Evolutionary conservation across 2,113 vertebrate genomes (phyloP), one percentile per base, ranked within the genome.

Genomic region (Glaucidium brasilianum): DNA sequence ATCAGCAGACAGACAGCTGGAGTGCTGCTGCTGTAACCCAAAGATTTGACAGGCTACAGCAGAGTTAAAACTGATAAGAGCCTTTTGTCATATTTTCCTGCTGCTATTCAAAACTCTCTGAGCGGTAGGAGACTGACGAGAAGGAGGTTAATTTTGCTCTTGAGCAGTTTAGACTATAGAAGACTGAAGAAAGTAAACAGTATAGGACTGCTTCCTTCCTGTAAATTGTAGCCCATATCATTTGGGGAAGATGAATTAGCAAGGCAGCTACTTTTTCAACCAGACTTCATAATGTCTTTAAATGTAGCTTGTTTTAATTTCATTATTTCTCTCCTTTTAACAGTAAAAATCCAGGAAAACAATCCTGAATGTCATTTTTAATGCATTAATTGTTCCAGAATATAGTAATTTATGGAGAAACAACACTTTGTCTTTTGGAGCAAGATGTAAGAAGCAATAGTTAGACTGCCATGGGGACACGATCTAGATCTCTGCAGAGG

Each of bases 31-130:
- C 84, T 91, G 73, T 91, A 96, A 91, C 93, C 69, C 39, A 90
- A 78, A 89, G 93, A 96, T 92, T 94, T 96, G 96, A 97, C 94
- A 96, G 91, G 69, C 69, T 95, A 78, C 77, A 89, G 91, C 87
- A 85, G 93, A 96, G 91, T 91, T 94, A 95, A 95, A 96, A 96
- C 73, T 91, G 95, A 96, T 76, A 94, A 96, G 68, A 81, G 73
- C 43, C 91, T 96, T 96, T 96, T 94, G 90, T 97, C 94, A 94
- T 92, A 91, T 95, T 94, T 95, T 90, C 94, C 93, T 97, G 94
- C 94, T 95, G 95, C 87, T 96, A 77, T 87, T 96, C 94, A 94
- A 85, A 96, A 94, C 72, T 76, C 93, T 92, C 77, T 72, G 39
- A 94, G 84, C 91, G 64, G 93, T 83, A 85, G 91, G 83, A 87